Evolutionary conservation across 2,113 vertebrate species (phyloP).

Genomic region (Salvator merianae): DNA sequence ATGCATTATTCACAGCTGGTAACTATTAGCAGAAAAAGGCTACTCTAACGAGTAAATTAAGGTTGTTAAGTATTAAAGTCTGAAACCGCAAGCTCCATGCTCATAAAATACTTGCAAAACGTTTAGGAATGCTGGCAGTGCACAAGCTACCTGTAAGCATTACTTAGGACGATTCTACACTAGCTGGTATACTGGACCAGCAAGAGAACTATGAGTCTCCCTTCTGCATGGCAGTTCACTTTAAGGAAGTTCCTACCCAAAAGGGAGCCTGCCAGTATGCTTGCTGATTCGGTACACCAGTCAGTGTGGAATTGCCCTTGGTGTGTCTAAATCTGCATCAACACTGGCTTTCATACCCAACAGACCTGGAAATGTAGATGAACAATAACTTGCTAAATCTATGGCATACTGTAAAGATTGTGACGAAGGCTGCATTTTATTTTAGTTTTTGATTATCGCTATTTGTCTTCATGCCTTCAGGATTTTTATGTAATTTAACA

Average conservation of each 20-base stretch:
- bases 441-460: conserved; percentile 54
- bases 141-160: conserved; percentile 38
- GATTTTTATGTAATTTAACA: neutral
- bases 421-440: conserved; percentile 59
- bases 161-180: conserved; percentile 22
- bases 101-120: conserved; percentile 60
- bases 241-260: too few species aligned
- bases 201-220: too few species aligned
- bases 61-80: conserved; percentile 57
- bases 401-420: conserved; percentile 56
- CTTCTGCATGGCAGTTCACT: too few species aligned
- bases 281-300: too few species aligned
- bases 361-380: conserved; percentile 60
- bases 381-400: conserved; percentile 62
- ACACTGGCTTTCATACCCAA: conserved; percentile 51
- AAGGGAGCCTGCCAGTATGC: too few species aligned
- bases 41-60: conserved; percentile 71
- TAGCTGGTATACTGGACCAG: too few species aligned
- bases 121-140: conserved; percentile 41
- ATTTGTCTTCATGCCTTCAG: neutral
- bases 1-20: conserved; percentile 64
- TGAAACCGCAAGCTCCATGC: conserved; percentile 31
- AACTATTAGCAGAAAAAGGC: conserved; percentile 68
- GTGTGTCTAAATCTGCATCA: conserved; percentile 23
- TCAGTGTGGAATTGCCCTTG: too few species aligned